Base-by-base conservation (phyloP, 2,888 invertebrate genomes). In the Pandemis cinnamomeana region DNA sequence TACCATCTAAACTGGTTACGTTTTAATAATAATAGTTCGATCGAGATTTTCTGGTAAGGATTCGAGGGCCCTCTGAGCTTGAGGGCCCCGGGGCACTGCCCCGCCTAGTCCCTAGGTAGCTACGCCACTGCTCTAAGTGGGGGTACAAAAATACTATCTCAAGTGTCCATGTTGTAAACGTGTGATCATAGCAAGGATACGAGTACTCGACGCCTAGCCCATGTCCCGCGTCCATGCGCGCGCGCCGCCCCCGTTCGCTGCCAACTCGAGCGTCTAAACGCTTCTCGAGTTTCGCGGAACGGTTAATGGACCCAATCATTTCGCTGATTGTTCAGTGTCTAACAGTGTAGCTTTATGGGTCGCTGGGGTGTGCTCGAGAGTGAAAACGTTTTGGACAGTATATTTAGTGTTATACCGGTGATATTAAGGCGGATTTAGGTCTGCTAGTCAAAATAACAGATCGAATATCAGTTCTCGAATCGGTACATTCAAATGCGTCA, bases 181-280 rank as follows among this genome's bases (percentile, higher is more conserved):
- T n/a, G 48, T 5, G 13, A 4, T 48, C 13, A 2, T n/a, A 15
- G 53, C 27, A 58, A 58, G 58, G 58, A 27, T 58, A 20, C 20
- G 20, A 20, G 20, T 20, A 58, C n/a, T 10, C 1, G 20, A 27
- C 27, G 27, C 58, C 20, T n/a, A 7, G 58, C 58, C 27, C 58
- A 11, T 58, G 20, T 58, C 20, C 58, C 15, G 15, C 41, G 42
- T 0, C 0, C 41, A 67, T 71, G 67, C 70, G 74, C 67, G 66
- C 36, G 62, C 60, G 69, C 67, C 15, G 67, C n/a, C n/a, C n/a
- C n/a, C 44, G 20, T 15, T 53, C 67, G 70, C 73, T 48, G 61
- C 51, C 48, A 44, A 61, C 74, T 74, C 70, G 74, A 67, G 58
- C 74, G 74, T 53, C 71, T 71, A 61, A 74, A 74, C 67, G 61